Percentiles rank a stretch among this genome's conserved stretches.
These are phyloP conservation scores for Troides aeacus DNA, from an alignment of 2,888 invertebrate genomes.

Conservation along the genomic window DNA sequence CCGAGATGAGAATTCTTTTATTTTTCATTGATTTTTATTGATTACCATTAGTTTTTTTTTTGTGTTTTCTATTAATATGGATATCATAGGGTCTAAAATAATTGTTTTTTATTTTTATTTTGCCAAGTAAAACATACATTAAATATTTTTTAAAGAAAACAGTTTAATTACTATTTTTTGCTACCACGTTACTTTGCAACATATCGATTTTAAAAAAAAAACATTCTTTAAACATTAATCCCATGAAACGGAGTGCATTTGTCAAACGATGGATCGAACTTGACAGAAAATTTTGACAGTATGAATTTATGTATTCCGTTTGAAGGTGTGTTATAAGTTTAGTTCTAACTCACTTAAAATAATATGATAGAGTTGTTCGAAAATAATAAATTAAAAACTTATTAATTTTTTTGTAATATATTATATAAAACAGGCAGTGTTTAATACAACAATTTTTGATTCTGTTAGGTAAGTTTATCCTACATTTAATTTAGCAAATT, in stretches of 20 bases:
- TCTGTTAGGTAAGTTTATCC: conserved; percentile 32
- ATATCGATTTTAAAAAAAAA: not conserved
- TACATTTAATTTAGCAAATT: conserved; percentile 29
- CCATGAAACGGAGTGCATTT: conserved; percentile 5
- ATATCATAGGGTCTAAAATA: too few species aligned
- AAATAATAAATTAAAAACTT: conserved; percentile 10
- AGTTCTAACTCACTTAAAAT: conserved; percentile 16
- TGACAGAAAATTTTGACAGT: conserved; percentile 41
- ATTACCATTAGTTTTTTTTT: too few species aligned
- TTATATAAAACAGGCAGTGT: conserved; percentile 31
- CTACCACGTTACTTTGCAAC: too few species aligned
- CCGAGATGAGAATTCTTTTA: too few species aligned
- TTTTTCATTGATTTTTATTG: too few species aligned
- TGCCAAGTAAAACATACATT: too few species aligned
- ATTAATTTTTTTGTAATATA: not conserved
- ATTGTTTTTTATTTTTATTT: too few species aligned
- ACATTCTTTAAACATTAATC: not conserved
- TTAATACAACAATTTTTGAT: conserved; percentile 22
- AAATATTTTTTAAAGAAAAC: too few species aligned
- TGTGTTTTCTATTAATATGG: too few species aligned
- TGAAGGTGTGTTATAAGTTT: conserved; percentile 53
- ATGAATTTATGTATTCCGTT: conserved; percentile 54
- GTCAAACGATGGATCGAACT: conserved; percentile 35
- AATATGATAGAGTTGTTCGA: conserved; percentile 5
- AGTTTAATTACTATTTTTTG: too few species aligned